Conservation (phyloP, 1,140 invertebrate genomes). For the Plectrocnemia conspersa region DNA sequence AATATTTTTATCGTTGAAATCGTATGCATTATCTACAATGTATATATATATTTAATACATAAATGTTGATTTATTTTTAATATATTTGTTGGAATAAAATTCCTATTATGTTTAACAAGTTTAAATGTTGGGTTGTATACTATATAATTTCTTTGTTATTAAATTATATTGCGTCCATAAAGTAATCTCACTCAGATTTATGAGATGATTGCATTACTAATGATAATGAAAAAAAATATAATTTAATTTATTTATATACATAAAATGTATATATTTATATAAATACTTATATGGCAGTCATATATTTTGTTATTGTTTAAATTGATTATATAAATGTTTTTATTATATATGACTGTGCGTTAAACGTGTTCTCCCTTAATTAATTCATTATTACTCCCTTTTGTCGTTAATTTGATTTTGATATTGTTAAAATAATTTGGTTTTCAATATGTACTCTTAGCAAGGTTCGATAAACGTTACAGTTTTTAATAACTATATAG, state of each 20-base stretch:
- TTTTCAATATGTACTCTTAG: background rate
- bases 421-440: too few relatives aligned
- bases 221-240: background rate
- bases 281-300: background rate
- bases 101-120: background rate
- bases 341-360: too few relatives aligned
- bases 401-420: too few relatives aligned
- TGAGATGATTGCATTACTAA: background rate
- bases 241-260: background rate
- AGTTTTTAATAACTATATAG: background rate
- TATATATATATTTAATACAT: background rate
- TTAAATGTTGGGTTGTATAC: conserved; percentile 1
- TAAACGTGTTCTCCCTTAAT: too few relatives aligned
- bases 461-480: background rate
- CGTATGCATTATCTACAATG: background rate
- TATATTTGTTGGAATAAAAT: background rate
- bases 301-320: background rate
- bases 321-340: conserved; percentile 8
- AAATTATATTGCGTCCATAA: background rate
- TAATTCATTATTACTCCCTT: too few relatives aligned
- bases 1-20: background rate
- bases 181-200: background rate
- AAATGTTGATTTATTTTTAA: conserved; percentile 11
- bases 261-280: conserved; percentile 2
- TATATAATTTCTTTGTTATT: background rate